Base-by-base conservation (phyloP, 2,797 vertebrate genomes). In the Enteromius treurensis region DNA sequence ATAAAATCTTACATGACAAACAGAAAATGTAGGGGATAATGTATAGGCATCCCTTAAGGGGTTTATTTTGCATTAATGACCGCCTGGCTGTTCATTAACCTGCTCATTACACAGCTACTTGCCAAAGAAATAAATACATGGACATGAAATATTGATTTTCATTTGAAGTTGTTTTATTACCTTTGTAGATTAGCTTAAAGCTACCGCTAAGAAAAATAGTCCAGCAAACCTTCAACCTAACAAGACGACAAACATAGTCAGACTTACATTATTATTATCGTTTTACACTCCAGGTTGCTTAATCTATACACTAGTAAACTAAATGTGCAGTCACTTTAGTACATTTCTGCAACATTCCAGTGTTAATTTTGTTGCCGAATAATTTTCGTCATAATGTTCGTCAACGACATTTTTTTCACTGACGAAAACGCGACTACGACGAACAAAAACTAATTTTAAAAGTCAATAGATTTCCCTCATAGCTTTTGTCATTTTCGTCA, bases 141-240 rank as follows among this genome's bases (percentile, higher is more conserved):
- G 53, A 76, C 74, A 58, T 76, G 53, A 76, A 76, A 58, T 58
- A 76, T 76, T 76, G 74, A 76, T 76, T 76, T 76, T 17, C 53
- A 76, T 53, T 76, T 76, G 74, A 76, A 60, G 74, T 58, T 76
- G 55, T 76, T 76, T 76, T 40, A 76, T 76, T 76, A 76, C 3
- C 14, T 76, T 60, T 60, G 74, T 17, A 60, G 37, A 42, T 40
- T 76, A 76, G 74, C 34, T 60, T 58, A 42, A 37, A 76, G 53
- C 51, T 60, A 76, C n/a, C 0, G 11, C 21, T 60, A 26, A 58
- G 73, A 58, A 76, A 76, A 76, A 60, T 42, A 58, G 34, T 60
- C 34, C 32, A 23, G 73, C 10, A 76, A 37, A 37, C 29, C 32
- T 34, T 74, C 49, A 37, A 42, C 34, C 14, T 58, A 5, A 14